Evolutionary conservation across 2,797 vertebrate species (phyloP).

Genomic region (Pagetopsis macropterus): DNA sequence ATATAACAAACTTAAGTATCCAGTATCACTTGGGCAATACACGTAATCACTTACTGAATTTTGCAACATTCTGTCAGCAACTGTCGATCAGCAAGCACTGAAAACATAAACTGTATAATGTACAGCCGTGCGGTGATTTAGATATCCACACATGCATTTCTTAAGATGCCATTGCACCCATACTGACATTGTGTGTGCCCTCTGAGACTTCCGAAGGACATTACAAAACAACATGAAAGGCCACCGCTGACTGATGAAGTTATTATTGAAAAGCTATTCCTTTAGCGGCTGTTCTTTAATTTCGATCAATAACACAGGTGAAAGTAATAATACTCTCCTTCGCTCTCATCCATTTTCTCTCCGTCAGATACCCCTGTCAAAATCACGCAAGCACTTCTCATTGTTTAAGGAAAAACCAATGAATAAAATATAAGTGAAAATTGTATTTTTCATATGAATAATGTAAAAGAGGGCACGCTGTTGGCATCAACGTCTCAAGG

Average conservation of each 20-base stretch:
- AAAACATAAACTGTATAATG: constrained; percentile 12
- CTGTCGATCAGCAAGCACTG: constrained; percentile 15
- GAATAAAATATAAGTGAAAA: constrained; percentile 87
- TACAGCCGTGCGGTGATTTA: background rate
- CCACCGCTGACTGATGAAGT: constrained; percentile 73
- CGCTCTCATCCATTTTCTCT: constrained; percentile 64
- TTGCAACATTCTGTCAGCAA: constrained; percentile 19
- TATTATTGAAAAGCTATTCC: constrained; percentile 73
- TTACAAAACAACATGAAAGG: constrained; percentile 59
- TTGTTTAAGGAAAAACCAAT: constrained; percentile 83
- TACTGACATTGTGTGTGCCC: constrained; percentile 32
- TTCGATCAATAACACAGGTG: constrained; percentile 76
- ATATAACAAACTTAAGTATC: background rate
- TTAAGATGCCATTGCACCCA: constrained; percentile 18
- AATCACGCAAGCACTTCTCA: constrained; percentile 63
- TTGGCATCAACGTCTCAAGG: constrained; percentile 79
- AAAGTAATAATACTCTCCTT: constrained; percentile 64
- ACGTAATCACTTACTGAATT: constrained; percentile 11
- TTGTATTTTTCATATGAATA: constrained; percentile 86
- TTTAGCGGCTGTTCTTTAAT: constrained; percentile 74
- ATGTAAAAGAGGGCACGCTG: constrained; percentile 80
- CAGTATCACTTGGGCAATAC: background rate
- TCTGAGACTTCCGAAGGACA: constrained; percentile 53
- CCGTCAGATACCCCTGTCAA: constrained; percentile 69
- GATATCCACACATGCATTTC: constrained; percentile 19